Conservation (phyloP, 2,113 vertebrate genomes). For the Oceanodroma tethys region DNA sequence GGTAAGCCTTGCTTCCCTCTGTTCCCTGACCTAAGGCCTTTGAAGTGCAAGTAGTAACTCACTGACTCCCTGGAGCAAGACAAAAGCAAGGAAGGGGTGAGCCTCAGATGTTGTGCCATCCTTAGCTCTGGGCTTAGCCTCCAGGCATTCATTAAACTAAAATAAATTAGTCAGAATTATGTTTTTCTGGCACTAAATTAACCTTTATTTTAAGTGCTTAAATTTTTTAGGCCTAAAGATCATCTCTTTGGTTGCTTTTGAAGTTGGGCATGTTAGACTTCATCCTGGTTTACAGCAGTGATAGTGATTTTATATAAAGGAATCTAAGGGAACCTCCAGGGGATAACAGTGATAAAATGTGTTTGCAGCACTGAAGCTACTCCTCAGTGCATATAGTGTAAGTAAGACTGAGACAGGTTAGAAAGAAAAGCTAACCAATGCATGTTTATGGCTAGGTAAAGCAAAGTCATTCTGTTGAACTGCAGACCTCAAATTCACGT, state of each 20-base stretch:
- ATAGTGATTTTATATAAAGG: not conserved
- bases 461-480: not conserved
- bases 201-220: constrained; percentile 9
- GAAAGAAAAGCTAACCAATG: not conserved
- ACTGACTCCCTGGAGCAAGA: not conserved
- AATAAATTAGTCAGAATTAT: constrained; percentile 14
- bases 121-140: not conserved
- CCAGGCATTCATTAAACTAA: not conserved
- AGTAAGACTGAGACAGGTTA: not conserved
- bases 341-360: not conserved
- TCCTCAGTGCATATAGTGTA: not conserved
- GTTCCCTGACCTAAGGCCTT: not conserved
- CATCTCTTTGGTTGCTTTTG: not conserved
- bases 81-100: not conserved
- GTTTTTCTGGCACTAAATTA: not conserved
- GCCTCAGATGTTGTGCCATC: not conserved
- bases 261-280: not conserved
- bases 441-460: not conserved
- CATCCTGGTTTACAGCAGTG: not conserved
- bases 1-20: not conserved
- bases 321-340: not conserved
- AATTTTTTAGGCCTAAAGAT: not conserved
- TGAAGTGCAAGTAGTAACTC: not conserved
- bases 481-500: not conserved
- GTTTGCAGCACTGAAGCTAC: not conserved